A percentile compares a stretch with the other conserved stretches of the same genome.
Evolutionary conservation across 2,888 invertebrate species (phyloP).

Genomic region (Pharmacophagus antenor): DNA sequence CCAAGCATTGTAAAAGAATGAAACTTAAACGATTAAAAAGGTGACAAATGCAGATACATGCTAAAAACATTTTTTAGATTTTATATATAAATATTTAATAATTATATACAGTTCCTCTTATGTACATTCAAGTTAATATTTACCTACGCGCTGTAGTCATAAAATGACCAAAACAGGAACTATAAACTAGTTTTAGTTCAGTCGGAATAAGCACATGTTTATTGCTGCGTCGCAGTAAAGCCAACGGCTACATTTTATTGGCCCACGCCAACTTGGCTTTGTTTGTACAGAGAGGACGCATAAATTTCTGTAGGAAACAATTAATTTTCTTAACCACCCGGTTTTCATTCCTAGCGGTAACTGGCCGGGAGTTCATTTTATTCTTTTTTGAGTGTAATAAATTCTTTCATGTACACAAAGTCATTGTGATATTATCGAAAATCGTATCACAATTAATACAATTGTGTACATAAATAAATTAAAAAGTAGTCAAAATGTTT

Average conservation of each 20-base stretch:
- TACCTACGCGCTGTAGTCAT: neutral
- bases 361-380: neutral
- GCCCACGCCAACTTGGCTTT: constrained; percentile 18
- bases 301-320: constrained; percentile 19
- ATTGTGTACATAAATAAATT: too few relatives aligned
- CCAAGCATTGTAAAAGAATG: too few relatives aligned
- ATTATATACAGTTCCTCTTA: too few relatives aligned
- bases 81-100: too few relatives aligned
- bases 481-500: too few relatives aligned
- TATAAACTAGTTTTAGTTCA: constrained; percentile 22
- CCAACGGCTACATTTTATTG: constrained; percentile 25
- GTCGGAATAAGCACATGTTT: constrained; percentile 26
- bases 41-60: too few relatives aligned
- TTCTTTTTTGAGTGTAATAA: neutral
- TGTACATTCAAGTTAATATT: neutral
- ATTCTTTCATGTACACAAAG: too few relatives aligned
- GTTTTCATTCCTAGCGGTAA: constrained; percentile 6
- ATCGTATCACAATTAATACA: too few relatives aligned
- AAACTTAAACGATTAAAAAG: too few relatives aligned
- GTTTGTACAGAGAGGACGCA: constrained; percentile 12
- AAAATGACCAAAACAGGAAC: constrained; percentile 20
- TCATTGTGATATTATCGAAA: too few relatives aligned
- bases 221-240: constrained; percentile 23
- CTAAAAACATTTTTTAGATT: too few relatives aligned
- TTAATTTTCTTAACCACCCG: constrained; percentile 19